Evolutionary conservation across 2,797 vertebrate species (phyloP), one percentile per base, ranked within the genome.

Genomic region (Ammospiza maritima): DNA sequence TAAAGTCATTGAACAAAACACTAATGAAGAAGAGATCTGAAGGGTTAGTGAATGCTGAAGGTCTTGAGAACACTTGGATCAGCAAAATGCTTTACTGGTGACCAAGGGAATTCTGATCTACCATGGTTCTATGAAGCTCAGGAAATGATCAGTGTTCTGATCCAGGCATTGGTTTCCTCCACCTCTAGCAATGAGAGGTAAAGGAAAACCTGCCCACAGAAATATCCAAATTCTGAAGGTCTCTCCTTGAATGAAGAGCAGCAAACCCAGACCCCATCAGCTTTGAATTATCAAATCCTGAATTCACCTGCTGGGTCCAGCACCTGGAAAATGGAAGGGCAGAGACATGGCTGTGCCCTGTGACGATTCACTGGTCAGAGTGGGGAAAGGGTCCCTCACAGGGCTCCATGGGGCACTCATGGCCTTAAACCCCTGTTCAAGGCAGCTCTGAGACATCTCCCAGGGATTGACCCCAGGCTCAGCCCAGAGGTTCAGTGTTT

Each of bases 401-500:
- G 4, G 5, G 38, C 38, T 82, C 27, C 34, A 11, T 3, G 66
- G n/a, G 42, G 22, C 69, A 42, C 14, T 54, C 25, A 9, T 2
- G 16, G 44, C 22, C 21, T 56, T 11, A 47, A 13, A 11, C 11
- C 15, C n/a, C 44, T 42, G 10, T 25, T 13, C 38, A 54, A 77
- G 6, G 21, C 16, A 67, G 25, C 53, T 78, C 53, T 54, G 51
- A 51, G 56, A 77, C 74, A 27, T 4, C 6, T 38, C 30, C 50
- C 1, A 0, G 7, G 5, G n/a, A 27, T 0, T 64, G 60, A 58
- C 23, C 10, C 70, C n/a, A 16, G 6, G 13, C 20, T 57, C 36
- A 38, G 21, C 26, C 44, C 27, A 50, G 16, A 21, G 32, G 21
- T n/a, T 36, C 61, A 29, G 20, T 15, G 26, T 23, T 71, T 40